phyloP scores from a whole-genome alignment of 2,113 vertebrate species.

The Aegypius monachus region DNA sequence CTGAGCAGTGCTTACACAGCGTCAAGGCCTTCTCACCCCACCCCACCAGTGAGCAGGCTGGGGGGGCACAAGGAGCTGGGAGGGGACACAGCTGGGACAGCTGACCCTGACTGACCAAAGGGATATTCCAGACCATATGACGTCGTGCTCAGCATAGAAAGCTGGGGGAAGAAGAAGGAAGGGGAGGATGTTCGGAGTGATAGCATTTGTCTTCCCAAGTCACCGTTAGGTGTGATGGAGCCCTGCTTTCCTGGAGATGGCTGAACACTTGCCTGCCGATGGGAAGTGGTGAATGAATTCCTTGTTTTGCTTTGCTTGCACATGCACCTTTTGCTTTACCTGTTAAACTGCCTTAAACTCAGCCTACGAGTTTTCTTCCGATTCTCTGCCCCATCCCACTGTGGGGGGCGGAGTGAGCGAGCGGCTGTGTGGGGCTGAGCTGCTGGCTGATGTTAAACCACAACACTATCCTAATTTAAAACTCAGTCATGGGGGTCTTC shows the following conservation, averaged over 20 bases:
- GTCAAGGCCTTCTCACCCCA: neutral
- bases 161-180: neutral
- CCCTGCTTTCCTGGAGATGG: neutral
- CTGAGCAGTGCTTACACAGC: neutral
- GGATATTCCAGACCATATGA: neutral
- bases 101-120: neutral
- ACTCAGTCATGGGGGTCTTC: neutral
- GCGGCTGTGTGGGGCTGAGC: neutral
- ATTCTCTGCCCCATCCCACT: neutral
- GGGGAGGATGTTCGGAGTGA: rapidly evolving
- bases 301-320: neutral
- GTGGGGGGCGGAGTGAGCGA: neutral
- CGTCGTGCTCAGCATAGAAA: rapidly evolving
- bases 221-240: rapidly evolving
- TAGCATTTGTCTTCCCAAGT: neutral
- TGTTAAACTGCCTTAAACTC: neutral
- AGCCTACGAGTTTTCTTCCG: neutral
- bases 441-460: neutral
- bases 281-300: neutral
- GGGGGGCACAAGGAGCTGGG: neutral
- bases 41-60: neutral
- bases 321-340: neutral
- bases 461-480: neutral
- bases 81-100: neutral
- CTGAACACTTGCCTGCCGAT: neutral